phyloP scores from a whole-genome alignment of 2,113 vertebrate genomes.

The Odobenus rosmarus region DNA sequence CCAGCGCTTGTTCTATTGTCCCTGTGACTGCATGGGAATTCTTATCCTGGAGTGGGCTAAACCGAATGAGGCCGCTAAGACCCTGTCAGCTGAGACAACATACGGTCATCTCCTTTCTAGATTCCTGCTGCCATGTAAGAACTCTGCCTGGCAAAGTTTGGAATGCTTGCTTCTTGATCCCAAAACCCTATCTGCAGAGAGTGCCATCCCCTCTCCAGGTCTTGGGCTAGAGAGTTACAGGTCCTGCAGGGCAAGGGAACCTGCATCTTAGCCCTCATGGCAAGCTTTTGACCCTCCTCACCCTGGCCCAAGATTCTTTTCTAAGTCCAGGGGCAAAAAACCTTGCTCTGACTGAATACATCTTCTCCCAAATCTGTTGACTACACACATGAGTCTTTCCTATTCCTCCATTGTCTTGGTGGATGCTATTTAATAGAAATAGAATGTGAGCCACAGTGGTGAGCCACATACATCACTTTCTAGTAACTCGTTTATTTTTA shows the following conservation, averaged over 20 bases:
- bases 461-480: background rate
- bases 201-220: background rate
- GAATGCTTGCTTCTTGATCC: background rate
- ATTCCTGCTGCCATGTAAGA: background rate
- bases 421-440: background rate
- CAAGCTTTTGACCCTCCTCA: background rate
- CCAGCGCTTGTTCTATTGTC: fast-evolving
- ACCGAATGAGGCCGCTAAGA: background rate
- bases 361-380: background rate
- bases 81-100: background rate
- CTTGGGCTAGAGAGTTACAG: background rate
- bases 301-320: background rate
- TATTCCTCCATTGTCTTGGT: background rate
- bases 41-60: background rate
- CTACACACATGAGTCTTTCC: background rate
- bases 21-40: background rate
- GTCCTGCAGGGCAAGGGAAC: background rate
- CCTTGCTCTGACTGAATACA: background rate
- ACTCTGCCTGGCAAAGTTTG: background rate
- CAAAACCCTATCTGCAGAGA: background rate
- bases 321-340: background rate
- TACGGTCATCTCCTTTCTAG: background rate
- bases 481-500: background rate
- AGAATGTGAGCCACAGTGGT: background rate
- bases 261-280: background rate